These are phyloP conservation scores for Procambarus clarkii DNA, from an alignment of 1,140 invertebrate genomes.

Conservation along the genomic window DNA sequence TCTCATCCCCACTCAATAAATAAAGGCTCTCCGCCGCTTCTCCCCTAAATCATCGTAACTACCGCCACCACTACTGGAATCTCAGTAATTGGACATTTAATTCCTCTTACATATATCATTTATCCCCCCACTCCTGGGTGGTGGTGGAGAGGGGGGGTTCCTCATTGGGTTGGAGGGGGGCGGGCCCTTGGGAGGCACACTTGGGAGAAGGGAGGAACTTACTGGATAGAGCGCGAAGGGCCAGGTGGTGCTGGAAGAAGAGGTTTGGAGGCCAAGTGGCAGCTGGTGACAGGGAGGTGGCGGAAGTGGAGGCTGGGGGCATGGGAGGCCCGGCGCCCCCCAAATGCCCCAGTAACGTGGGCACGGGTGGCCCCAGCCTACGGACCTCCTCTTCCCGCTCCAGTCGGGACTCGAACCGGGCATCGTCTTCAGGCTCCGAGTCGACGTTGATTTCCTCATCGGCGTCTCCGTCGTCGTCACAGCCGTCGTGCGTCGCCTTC, in stretches of 20 bases:
- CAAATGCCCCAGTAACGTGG: constrained; percentile 42
- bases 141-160: constrained; percentile 49
- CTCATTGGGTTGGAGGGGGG: constrained; percentile 42
- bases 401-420: constrained; percentile 12
- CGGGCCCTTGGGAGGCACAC: constrained; percentile 52
- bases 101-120: not conserved
- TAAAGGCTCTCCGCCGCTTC: not conserved
- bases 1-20: not conserved
- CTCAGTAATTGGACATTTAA: constrained; percentile 1
- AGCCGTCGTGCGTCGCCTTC: constrained; percentile 28
- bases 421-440: constrained; percentile 32
- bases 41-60: not conserved
- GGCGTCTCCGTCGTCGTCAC: constrained; percentile 16
- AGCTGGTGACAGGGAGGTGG: constrained; percentile 5
- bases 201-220: constrained; percentile 25
- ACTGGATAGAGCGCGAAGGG: constrained; percentile 64
- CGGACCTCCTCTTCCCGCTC: constrained; percentile 17
- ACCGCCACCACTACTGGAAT: not conserved
- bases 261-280: constrained; percentile 46
- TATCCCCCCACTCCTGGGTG: not conserved
- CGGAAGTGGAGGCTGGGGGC: constrained; percentile 40
- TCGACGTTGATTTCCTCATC: constrained; percentile 65
- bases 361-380: constrained; percentile 34
- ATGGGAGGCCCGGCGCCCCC: constrained; percentile 26
- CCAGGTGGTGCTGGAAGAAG: constrained; percentile 69